These are phyloP conservation scores for Xestia c-nigrum DNA, from an alignment of 2,888 invertebrate genomes.

Conservation along the genomic window DNA sequence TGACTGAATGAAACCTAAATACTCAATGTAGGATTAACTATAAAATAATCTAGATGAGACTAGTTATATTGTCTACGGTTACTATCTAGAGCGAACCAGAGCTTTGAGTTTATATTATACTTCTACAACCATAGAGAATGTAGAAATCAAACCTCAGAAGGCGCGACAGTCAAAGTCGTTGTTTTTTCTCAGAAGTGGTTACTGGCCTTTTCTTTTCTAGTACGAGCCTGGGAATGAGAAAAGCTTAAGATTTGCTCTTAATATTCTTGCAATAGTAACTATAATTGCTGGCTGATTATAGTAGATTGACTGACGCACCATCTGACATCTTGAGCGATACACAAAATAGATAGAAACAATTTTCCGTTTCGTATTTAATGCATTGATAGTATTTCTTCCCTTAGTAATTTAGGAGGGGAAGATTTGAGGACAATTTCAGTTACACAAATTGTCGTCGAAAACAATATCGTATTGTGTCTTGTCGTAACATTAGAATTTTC, in stretches of 20 bases:
- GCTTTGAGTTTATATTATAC: conserved; percentile 15
- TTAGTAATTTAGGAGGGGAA: not conserved
- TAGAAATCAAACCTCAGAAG: conserved; percentile 69
- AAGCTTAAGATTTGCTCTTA: conserved; percentile 39
- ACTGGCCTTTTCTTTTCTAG: conserved; percentile 19
- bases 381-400: not conserved
- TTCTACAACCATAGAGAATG: conserved; percentile 20
- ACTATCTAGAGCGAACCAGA: conserved; percentile 2
- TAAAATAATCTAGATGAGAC: conserved; percentile 10
- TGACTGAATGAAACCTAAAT: conserved; percentile 16
- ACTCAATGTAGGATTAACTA: not conserved
- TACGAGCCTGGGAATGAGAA: conserved; percentile 42
- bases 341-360: not conserved
- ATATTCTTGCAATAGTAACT: conserved; percentile 9
- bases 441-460: not conserved
- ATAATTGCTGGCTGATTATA: not conserved
- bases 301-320: conserved; percentile 64
- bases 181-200: conserved; percentile 36
- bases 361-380: not conserved
- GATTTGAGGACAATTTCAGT: not conserved
- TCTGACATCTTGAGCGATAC: conserved; percentile 19
- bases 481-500: not conserved
- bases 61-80: conserved; percentile 19
- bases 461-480: not conserved
- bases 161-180: conserved; percentile 57